phyloP scores from a whole-genome alignment of 2,888 invertebrate species.

The Mythimna pallens region DNA sequence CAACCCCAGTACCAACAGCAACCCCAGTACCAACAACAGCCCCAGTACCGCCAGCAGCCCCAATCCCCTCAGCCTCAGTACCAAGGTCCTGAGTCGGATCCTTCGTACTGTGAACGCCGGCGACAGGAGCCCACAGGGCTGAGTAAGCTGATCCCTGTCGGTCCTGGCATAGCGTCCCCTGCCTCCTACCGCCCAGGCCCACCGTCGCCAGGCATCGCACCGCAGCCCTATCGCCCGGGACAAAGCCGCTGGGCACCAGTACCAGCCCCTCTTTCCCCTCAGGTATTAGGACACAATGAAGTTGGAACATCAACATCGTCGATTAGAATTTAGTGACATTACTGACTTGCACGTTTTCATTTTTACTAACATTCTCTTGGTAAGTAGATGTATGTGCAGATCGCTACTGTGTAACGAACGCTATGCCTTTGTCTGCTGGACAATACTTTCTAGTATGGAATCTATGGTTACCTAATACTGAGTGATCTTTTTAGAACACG shows the following conservation, averaged over 20 bases:
- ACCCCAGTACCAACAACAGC: slow-evolving; percentile 61
- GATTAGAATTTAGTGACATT: slow-evolving; percentile 69
- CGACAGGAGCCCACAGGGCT: slow-evolving; percentile 84
- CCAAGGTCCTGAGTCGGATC: slow-evolving; percentile 73
- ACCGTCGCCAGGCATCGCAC: slow-evolving; percentile 79
- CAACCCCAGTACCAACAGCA: slow-evolving; percentile 74
- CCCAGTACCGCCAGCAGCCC: slow-evolving; percentile 67
- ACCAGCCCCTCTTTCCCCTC: slow-evolving; percentile 86
- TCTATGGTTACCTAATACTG: slow-evolving; percentile 33
- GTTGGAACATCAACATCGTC: slow-evolving; percentile 66
- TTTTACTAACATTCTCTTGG: slow-evolving; percentile 49
- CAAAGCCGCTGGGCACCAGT: slow-evolving; percentile 88
- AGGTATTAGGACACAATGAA: slow-evolving; percentile 79
- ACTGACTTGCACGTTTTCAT: slow-evolving; percentile 69
- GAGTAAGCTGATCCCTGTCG: slow-evolving; percentile 87
- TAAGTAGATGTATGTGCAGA: slow-evolving; percentile 52
- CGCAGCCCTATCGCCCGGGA: slow-evolving; percentile 83
- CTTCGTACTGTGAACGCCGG: slow-evolving; percentile 81
- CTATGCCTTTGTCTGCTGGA: slow-evolving; percentile 49
- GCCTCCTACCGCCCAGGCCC: slow-evolving; percentile 80
- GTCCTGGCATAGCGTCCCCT: slow-evolving; percentile 77
- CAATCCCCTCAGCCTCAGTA: slow-evolving; percentile 75
- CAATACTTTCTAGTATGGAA: slow-evolving; percentile 33
- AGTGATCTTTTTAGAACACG: slow-evolving; percentile 40
- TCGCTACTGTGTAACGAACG: slow-evolving; percentile 62